Percentiles rank a stretch among this genome's conserved stretches.
Conservation (phyloP, 2,113 vertebrate genomes). For the Triplophysa dalaica region DNA sequence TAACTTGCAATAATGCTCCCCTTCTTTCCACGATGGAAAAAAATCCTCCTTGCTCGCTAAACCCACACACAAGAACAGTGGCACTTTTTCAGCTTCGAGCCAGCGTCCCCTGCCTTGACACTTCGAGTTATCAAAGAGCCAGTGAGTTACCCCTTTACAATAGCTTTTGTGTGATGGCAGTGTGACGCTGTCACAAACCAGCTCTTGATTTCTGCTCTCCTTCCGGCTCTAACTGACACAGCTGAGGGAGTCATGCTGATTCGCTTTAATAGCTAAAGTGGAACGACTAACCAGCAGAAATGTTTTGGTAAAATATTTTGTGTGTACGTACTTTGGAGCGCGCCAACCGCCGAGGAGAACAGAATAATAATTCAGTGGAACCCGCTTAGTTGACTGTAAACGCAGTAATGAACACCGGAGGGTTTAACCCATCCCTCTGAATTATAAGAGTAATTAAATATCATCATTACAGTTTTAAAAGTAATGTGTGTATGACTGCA, state of each 20-base stretch:
- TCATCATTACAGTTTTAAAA: conserved; percentile 19
- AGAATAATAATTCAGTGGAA: background rate
- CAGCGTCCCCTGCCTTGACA: conserved; percentile 34
- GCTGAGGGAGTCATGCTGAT: background rate
- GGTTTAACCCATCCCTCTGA: conserved; percentile 8
- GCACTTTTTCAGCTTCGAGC: conserved; percentile 33
- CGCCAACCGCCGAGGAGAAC: background rate
- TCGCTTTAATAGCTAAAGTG: conserved; percentile 24
- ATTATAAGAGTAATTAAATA: conserved; percentile 29
- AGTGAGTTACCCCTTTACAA: conserved; percentile 46
- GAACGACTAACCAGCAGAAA: conserved; percentile 7
- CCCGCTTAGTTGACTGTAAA: background rate
- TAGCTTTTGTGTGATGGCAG: conserved; percentile 46
- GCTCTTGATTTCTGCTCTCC: conserved; percentile 34
- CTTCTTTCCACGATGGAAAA: conserved; percentile 35
- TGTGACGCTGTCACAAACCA: conserved; percentile 31
- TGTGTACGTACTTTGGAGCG: background rate
- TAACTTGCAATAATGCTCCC: conserved; percentile 42
- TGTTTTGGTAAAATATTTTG: conserved; percentile 34
- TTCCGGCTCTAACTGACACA: conserved; percentile 23
- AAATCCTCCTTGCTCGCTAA: conserved; percentile 48
- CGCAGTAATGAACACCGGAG: conserved; percentile 13
- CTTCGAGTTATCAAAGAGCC: conserved; percentile 35
- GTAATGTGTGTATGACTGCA: conserved; percentile 23
- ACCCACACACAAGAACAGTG: conserved; percentile 41